These are phyloP conservation scores for Cassiopea andromeda DNA, from an alignment of 30 jellyfish, hydroid and myxozoan species.

Conservation along the genomic window DNA sequence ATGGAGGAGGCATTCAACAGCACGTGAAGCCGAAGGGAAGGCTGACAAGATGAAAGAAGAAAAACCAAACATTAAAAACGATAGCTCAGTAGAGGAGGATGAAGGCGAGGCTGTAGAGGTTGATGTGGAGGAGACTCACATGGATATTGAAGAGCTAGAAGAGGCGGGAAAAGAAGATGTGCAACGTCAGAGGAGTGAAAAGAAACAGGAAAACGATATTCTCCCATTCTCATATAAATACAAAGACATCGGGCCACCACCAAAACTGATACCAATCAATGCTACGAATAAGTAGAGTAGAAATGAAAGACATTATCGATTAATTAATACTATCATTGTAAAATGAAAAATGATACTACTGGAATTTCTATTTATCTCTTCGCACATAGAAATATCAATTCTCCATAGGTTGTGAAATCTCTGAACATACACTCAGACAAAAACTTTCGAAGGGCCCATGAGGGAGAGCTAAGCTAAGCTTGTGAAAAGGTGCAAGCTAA, in stretches of 20 bases:
- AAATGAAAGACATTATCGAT: background rate
- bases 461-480: no score
- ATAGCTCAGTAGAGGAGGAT: background rate
- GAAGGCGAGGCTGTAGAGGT: conserved; percentile 3
- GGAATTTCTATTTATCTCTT: no score
- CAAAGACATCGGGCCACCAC: conserved; percentile 73
- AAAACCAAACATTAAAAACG: background rate
- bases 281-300: background rate
- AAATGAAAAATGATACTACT: no score
- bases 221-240: conserved; percentile 14
- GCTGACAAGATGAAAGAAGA: background rate
- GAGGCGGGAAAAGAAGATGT: background rate
- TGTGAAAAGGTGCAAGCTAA: no score
- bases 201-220: background rate
- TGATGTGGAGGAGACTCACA: background rate
- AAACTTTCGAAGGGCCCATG: no score
- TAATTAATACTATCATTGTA: no score
- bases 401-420: no score
- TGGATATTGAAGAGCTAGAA: conserved; percentile 4
- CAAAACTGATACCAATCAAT: conserved; percentile 65
- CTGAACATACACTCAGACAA: no score
- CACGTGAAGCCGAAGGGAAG: background rate
- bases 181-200: background rate
- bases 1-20: conserved; percentile 75
- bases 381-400: no score